Evolutionary conservation across 1,140 invertebrate species (phyloP), one percentile per base, ranked within the genome.

Genomic region (Lordiphosa mommai): DNA sequence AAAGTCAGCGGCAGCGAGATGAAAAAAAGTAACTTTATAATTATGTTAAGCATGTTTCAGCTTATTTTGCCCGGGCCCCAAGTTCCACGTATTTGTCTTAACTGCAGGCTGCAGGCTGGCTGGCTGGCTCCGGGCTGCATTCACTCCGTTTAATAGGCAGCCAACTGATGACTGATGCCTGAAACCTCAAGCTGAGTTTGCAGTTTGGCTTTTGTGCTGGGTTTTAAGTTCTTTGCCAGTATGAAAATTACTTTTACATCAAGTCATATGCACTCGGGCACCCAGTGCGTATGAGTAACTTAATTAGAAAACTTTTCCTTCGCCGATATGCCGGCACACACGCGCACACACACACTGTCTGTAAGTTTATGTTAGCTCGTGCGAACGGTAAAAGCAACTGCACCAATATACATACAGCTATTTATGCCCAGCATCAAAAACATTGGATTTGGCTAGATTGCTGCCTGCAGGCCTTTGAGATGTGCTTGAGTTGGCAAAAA

Each of bases 211-310:
- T 73, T 69, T 64, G 55, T 17, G 40, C 38, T 40, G 3, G 38
- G 9, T 40, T 52, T 60, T 38, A 63, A 46, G 52, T 41, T 44
- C 37, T 60, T 56, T 23, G 32, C 34, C 46, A 47, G 63, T 60
- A 69, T 84, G 72, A 84, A 85, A 85, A 84, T 84, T 85, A 85
- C 68, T 85, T 84, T 77, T 57, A 70, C 68, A 79, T 84, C 77
- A 84, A 27, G 52, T 84, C 72, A 84, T 77, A 85, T 84, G 79
- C 77, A 85, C 48, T 61, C 50, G 58, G 72, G 68, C 68, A 72
- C 56, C 61, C 68, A 56, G 72, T 84, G 79, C 77, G 79, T 85
- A 85, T 85, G 72, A 77, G 79, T 84, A 72, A 85, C 77, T 85
- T 84, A 84, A 84, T 84, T 84, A 84, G 77, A 84, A 84, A 84